A percentile compares a stretch with the other conserved stretches of the same genome.
These are phyloP conservation scores for Aspiorhynchus laticeps DNA, from an alignment of 2,113 vertebrate genomes.

Conservation along the genomic window DNA sequence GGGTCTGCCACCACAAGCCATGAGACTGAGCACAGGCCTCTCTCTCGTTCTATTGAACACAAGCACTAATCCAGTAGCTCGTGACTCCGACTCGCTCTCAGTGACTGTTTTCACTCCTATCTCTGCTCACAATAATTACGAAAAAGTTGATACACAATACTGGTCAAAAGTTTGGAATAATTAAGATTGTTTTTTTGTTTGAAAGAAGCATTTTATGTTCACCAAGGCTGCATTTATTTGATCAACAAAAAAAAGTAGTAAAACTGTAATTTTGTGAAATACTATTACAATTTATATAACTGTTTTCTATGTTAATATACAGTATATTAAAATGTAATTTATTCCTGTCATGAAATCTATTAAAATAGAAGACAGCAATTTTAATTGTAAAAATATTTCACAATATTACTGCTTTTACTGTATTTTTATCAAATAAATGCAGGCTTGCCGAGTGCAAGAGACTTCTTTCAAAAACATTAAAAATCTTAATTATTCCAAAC, in stretches of 20 bases:
- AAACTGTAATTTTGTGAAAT: not conserved
- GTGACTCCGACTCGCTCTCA: not conserved
- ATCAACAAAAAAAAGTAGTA: not conserved
- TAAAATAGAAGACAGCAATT: not conserved
- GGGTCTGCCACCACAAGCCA: conserved; percentile 30
- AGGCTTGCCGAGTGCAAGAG: no score
- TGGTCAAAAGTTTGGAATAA: not conserved
- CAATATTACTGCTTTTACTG: no score
- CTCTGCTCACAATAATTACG: not conserved
- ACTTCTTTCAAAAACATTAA: no score
- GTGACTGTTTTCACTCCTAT: not conserved
- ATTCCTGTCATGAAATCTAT: no score
- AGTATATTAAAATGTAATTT: no score
- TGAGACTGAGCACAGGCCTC: not conserved
- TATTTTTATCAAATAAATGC: no score
- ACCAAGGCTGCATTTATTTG: not conserved
- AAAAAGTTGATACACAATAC: not conserved
- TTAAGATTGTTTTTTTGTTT: not conserved
- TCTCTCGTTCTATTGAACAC: conserved; percentile 5
- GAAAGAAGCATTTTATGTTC: not conserved
- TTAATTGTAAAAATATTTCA: not conserved
- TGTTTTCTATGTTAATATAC: not conserved
- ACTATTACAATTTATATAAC: not conserved
- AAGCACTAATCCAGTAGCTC: conserved; percentile 10
- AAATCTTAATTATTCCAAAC: no score